phyloP scores from a whole-genome alignment of 2,888 invertebrate species.

The Dicyrtomina minuta region DNA sequence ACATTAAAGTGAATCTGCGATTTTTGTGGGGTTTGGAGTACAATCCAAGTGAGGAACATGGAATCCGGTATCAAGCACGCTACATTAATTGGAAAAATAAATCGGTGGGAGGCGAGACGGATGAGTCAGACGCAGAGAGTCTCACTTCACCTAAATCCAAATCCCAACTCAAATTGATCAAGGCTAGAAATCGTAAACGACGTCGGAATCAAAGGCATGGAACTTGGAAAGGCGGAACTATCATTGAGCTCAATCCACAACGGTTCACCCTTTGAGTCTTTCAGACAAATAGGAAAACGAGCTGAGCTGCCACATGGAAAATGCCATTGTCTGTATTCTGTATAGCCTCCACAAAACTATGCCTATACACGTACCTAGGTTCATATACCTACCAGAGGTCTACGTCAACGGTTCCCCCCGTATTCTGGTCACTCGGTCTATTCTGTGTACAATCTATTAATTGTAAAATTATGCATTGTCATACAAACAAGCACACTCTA shows the following conservation, averaged over 20 bases:
- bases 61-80: conserved; percentile 2
- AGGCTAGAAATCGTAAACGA: conserved; percentile 20
- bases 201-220: conserved; percentile 20
- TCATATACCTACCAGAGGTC: too few relatives aligned
- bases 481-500: too few relatives aligned
- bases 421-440: too few relatives aligned
- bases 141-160: neutral
- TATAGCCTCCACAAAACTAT: too few relatives aligned
- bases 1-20: conserved; percentile 21
- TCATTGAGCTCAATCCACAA: conserved; percentile 29
- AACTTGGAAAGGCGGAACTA: conserved; percentile 5
- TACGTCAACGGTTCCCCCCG: too few relatives aligned
- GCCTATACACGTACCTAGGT: too few relatives aligned
- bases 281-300: neutral
- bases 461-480: too few relatives aligned
- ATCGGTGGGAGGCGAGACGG: neutral
- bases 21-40: conserved; percentile 26
- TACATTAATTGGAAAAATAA: neutral
- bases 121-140: neutral
- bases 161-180: conserved; percentile 1
- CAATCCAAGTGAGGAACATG: conserved; percentile 23
- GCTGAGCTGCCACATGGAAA: too few relatives aligned
- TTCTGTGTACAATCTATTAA: too few relatives aligned
- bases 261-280: conserved; percentile 16
- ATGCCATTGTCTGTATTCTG: too few relatives aligned